Conservation (phyloP, 2,113 vertebrate genomes). For the Pelecanus crispus region DNA sequence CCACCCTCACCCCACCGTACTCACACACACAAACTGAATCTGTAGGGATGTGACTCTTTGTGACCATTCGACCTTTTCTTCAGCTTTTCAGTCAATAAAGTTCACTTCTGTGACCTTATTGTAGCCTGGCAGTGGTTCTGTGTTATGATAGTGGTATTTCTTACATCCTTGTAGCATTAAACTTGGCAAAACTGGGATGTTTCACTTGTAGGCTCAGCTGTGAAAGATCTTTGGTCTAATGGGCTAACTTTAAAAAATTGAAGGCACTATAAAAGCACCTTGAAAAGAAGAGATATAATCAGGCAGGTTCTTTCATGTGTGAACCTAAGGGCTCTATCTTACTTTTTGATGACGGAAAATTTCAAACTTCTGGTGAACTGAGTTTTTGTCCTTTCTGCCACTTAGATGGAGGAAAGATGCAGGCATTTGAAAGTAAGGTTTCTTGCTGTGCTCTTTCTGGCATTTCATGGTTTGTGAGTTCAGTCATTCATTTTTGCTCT, state of each 20-base stretch:
- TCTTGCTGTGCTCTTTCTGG: not conserved
- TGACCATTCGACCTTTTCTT: slow-evolving; percentile 23
- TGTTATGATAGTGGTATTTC: not conserved
- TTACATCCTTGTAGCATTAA: not conserved
- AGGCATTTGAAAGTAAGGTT: not conserved
- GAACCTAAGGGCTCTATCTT: not conserved
- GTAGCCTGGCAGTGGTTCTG: not conserved
- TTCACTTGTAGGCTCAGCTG: not conserved
- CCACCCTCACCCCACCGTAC: not conserved
- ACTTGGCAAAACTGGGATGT: not conserved
- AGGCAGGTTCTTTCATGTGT: not conserved
- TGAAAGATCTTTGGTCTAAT: not conserved
- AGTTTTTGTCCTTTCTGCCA: not conserved
- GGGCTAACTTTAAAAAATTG: not conserved
- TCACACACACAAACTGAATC: not conserved
- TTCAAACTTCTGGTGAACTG: not conserved
- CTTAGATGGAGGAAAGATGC: not conserved
- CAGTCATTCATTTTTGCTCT: not conserved
- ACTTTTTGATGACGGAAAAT: not conserved
- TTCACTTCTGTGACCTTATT: not conserved
- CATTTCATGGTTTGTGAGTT: not conserved
- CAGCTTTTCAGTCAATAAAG: not conserved
- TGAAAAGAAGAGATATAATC: not conserved
- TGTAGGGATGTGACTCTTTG: not conserved
- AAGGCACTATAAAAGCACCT: not conserved